Evolutionary conservation across 2,888 invertebrate genomes (phyloP).

Genomic region (Sphaerophoria rueppellii): DNA sequence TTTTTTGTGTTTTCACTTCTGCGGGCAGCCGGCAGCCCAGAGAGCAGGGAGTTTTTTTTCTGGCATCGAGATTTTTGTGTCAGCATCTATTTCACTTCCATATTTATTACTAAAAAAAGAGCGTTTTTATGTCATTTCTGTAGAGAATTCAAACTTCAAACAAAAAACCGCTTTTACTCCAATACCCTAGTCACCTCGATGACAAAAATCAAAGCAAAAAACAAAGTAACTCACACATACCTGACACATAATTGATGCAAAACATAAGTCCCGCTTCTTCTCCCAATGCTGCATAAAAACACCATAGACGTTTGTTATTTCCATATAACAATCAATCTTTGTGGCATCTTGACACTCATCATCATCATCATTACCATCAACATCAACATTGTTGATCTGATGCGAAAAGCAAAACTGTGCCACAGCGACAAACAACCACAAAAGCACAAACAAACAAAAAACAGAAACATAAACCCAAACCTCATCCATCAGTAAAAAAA

Average conservation of each 20-base stretch:
- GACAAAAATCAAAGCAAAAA: not conserved
- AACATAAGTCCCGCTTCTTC: constrained; percentile 45
- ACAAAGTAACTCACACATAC: constrained; percentile 26
- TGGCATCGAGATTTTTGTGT: no score
- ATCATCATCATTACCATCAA: constrained; percentile 40
- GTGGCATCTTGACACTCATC: constrained; percentile 64
- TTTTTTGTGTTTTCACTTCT: no score
- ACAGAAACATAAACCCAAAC: constrained; percentile 34
- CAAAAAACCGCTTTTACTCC: not conserved
- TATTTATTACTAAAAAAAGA: no score
- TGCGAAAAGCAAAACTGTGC: constrained; percentile 62
- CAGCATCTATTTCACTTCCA: no score
- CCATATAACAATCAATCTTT: constrained; percentile 71
- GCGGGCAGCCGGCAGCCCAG: no score
- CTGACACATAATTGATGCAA: constrained; percentile 10
- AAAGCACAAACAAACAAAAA: not conserved
- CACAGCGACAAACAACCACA: constrained; percentile 29
- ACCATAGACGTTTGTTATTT: constrained; percentile 27
- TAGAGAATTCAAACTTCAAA: no score
- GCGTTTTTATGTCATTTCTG: no score
- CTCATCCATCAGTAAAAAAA: constrained; percentile 65
- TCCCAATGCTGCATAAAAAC: constrained; percentile 10
- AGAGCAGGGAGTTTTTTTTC: no score
- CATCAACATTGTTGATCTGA: constrained; percentile 40
- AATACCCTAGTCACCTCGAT: constrained; percentile 35